Evolutionary conservation across 2,888 invertebrate genomes (phyloP), one percentile per base, ranked within the genome.

Genomic region (Leucozona laternaria): DNA sequence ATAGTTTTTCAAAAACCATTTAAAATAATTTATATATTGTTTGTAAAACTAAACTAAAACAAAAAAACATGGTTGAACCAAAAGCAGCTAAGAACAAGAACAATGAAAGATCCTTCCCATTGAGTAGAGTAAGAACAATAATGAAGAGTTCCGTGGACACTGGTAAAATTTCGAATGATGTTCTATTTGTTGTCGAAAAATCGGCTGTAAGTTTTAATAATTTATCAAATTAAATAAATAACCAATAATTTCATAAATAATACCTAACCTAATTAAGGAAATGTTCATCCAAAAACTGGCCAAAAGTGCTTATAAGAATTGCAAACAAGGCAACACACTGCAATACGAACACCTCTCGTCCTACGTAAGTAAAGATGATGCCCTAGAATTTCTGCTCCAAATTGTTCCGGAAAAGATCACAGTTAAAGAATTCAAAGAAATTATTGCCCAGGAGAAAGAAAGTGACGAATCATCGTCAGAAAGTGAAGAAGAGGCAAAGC

Each of bases 81-180:
- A 86, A 82, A 45, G 55, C 55, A 10, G 31, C 40, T 5, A 82
- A 82, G 71, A 79, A 11, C 22, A 86, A 71, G 45, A 75, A 17
- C 13, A 37, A 88, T 0, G 91, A 91, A 11, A 90, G 90, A 13
- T 89, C 89, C 4, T 88, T 92, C n/a, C 92, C 92, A 3, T 80
- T 90, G 11, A 90, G 90, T 62, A 89, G 92, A 11, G 90, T 92
- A 28, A 89, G 90, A 4, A 91, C 91, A n/a, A 92, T 92, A 43
- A 92, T 92, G 92, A 92, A 91, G 84, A 92, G 92, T 83, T 92
- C 92, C 0, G 88, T 91, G 78, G 91, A 92, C 75, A 91, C 92
- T 0, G 92, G 92, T 0, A 89, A 90, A 28, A 91, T 92, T 2
- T 89, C 89, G 13, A 90, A 90, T 72, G 92, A 92, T 79, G 92